Base-by-base conservation (phyloP, 2,888 invertebrate genomes). In the Ichneumoninae sp. region DNA sequence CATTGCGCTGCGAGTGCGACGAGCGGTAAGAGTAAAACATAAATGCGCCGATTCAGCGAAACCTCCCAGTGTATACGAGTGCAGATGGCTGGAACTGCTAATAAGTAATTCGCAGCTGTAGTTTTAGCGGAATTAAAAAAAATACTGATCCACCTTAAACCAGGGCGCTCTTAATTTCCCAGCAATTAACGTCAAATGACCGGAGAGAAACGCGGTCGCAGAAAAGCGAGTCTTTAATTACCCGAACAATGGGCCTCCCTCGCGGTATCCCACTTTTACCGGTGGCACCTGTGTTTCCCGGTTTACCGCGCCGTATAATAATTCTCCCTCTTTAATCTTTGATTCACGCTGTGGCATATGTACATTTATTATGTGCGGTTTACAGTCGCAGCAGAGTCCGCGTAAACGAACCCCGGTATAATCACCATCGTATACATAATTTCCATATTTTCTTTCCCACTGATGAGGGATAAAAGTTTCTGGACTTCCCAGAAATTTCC, bases 361-460 rank as follows among this genome's bases (percentile, higher is more conserved):
- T 22, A 57, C 22, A 47, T 47, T 36, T 63, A 40, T 30, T 16
- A 22, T 57, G 22, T 30, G 70, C 36, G 63, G 19, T 22, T 19
- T 22, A 7, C 30, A 16, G 26, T 19, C 10, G 8, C 40, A 22
- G 36, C 33, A n/a, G 26, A 66, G 52, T 69, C 22, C 68, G 85
- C 82, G 57, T 71, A 60, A 81, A 70, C 65, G 70, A 54, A 71
- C 52, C 69, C 65, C 26, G 83, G 88, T 89, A 89, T 88, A 89
- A 88, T 87, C 87, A 83, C 87, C 87, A 86, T 89, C 86, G 87
- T 88, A 86, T 85, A 82, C 80, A 75, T 83, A 83, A 89, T 90
- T 89, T 89, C 89, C 91, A 90, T 90, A 90, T 89, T 90, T 89
- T 88, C 87, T 88, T 89, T 89, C 90, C 87, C 89, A 90, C 87